Base-by-base conservation (phyloP, 2,888 invertebrate species). In the Drosophila affinis region DNA sequence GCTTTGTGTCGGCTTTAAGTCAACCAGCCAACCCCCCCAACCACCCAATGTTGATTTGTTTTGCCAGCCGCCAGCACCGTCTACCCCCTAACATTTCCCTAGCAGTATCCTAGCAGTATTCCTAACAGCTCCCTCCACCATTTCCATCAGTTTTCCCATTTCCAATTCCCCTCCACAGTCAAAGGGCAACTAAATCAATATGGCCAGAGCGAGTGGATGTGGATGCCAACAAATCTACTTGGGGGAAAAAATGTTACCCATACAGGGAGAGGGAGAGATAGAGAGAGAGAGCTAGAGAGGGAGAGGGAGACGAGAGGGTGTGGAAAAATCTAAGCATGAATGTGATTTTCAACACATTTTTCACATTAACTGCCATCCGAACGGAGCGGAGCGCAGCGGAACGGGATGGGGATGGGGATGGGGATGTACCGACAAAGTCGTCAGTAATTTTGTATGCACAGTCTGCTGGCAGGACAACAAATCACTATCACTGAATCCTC, bases 1-100 rank as follows among this genome's bases (percentile, higher is more conserved):
- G 87, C 84, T 88, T 88, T 80, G 67, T 72, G 83, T 83, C 84
- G 87, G 88, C 88, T 88, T 88, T 75, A 73, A 86, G 81, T 83
- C 72, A 67, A 63, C 72, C 72, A 61, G 52, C 54, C 48, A 18
- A 18, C 18, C 18, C 27, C 44, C 32, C 62, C 21, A 21, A 2
- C 18, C 48, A 17, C 44, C 46, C 62, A 45, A 60, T 69, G 76
- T 58, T 79, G 88, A 82, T 85, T 82, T 82, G 85, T 79, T 81
- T 81, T 62, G 57, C 65, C 61, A 62, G 46, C 51, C 48, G 32
- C 29, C 46, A 56, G 55, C 48, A 34, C 34, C 34, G 10, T 14
- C 12, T 0, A 14, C 12, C 34, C 34, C 0, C 14, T 6, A 2
- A 6, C 14, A 39, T 39, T 39, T 39, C 39, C 39, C 39, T 39